These are phyloP conservation scores for Euglossa dilemma DNA, from an alignment of 1,140 invertebrate genomes.

Conservation along the genomic window DNA sequence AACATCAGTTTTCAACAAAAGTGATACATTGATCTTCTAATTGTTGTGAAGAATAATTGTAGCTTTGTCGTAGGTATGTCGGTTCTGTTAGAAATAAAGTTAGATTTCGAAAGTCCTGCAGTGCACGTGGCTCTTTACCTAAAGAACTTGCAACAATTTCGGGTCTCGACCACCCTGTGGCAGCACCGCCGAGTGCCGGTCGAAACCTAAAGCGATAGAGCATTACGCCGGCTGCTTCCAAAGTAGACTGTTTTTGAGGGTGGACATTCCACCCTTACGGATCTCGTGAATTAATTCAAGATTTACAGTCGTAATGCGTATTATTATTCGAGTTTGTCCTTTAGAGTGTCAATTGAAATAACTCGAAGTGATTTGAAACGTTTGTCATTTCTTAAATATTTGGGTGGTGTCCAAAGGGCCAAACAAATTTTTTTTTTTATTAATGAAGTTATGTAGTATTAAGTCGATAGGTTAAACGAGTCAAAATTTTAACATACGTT, in stretches of 20 bases:
- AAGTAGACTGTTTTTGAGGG: conserved; percentile 42
- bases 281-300: conserved; percentile 1
- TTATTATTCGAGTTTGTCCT: background rate
- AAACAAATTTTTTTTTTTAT: background rate
- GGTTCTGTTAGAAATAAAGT: background rate
- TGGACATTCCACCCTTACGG: conserved; percentile 32
- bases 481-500: background rate
- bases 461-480: background rate
- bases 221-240: conserved; percentile 47
- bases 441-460: background rate
- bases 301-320: background rate
- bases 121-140: conserved; percentile 49
- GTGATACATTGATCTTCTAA: background rate
- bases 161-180: conserved; percentile 64
- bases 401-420: background rate
- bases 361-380: background rate
- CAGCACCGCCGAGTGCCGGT: conserved; percentile 63
- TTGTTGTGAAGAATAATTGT: background rate
- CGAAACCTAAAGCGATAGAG: conserved; percentile 62
- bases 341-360: background rate
- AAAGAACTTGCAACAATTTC: conserved; percentile 55
- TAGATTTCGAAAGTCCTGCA: conserved; percentile 8
- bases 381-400: background rate
- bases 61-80: too few relatives aligned
- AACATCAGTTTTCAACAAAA: too few relatives aligned